These are phyloP conservation scores for Phycodurus eques DNA, from an alignment of 2,113 vertebrate genomes.

Conservation along the genomic window DNA sequence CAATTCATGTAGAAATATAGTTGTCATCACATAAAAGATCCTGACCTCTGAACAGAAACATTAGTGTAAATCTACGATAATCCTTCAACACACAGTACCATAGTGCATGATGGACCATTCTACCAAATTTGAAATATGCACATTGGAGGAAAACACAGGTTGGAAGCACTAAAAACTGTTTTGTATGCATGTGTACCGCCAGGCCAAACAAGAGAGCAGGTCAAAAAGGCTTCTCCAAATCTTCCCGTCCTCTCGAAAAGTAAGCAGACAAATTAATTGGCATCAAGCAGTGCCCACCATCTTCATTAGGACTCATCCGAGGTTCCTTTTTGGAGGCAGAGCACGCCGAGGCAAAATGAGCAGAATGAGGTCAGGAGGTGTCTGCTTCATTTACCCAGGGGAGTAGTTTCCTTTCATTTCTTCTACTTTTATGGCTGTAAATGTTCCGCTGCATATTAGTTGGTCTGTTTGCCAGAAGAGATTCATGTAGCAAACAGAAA, in stretches of 20 bases:
- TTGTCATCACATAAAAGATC: neutral
- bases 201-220: neutral
- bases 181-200: neutral
- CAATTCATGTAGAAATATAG: neutral
- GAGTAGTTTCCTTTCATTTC: conserved; percentile 3
- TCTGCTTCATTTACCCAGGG: neutral
- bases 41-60: neutral
- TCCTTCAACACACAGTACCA: too few relatives aligned
- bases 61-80: neutral
- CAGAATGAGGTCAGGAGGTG: conserved; percentile 10
- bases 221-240: neutral
- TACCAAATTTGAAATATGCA: neutral
- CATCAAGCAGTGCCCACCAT: conserved; percentile 3
- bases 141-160: neutral
- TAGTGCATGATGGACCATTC: neutral
- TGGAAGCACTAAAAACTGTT: neutral
- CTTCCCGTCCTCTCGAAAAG: neutral
- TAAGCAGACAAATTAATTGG: conserved; percentile 6
- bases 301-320: conserved; percentile 5
- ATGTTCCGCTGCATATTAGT: neutral
- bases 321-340: conserved; percentile 1
- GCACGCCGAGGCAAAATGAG: neutral
- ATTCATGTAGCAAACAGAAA: neutral
- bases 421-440: conserved; percentile 3
- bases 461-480: neutral